Evolutionary conservation across 2,113 vertebrate genomes (phyloP).

Genomic region (Engraulis encrasicolus): DNA sequence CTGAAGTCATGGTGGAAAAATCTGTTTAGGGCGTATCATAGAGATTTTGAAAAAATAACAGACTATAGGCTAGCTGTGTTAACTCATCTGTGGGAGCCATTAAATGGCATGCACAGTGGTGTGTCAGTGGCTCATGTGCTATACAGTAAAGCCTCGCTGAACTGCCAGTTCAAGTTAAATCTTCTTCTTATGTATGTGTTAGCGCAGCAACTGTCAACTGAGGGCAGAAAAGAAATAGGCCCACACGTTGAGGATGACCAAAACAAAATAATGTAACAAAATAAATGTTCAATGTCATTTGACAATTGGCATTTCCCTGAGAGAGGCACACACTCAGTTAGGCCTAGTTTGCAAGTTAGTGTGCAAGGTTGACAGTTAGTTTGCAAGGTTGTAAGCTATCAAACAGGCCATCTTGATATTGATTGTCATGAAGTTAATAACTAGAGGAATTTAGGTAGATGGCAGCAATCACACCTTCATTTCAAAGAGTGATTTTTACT

Average conservation of each 20-base stretch:
- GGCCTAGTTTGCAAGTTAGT: not conserved
- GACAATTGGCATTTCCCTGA: not conserved
- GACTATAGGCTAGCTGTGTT: not conserved
- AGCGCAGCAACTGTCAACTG: not conserved
- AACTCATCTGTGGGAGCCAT: not conserved
- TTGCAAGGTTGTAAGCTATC: not conserved
- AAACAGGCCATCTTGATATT: not conserved
- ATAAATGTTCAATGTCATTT: too few species aligned
- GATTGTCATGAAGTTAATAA: conserved; percentile 4
- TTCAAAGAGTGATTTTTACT: conserved; percentile 30
- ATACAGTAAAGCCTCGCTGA: not conserved
- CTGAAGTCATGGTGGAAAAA: not conserved
- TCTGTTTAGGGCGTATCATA: not conserved
- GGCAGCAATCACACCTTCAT: conserved; percentile 3
- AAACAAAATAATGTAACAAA: not conserved
- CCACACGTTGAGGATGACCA: not conserved
- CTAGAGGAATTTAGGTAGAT: not conserved
- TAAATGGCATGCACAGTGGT: not conserved
- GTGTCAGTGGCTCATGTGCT: too few species aligned
- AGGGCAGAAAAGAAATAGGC: not conserved
- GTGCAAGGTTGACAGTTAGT: not conserved
- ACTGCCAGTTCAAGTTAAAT: not conserved
- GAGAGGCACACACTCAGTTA: not conserved
- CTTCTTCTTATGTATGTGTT: not conserved
- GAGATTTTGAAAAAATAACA: not conserved